Evolutionary conservation across 2,888 invertebrate genomes (phyloP).

Genomic region (Drosophila helvetica): DNA sequence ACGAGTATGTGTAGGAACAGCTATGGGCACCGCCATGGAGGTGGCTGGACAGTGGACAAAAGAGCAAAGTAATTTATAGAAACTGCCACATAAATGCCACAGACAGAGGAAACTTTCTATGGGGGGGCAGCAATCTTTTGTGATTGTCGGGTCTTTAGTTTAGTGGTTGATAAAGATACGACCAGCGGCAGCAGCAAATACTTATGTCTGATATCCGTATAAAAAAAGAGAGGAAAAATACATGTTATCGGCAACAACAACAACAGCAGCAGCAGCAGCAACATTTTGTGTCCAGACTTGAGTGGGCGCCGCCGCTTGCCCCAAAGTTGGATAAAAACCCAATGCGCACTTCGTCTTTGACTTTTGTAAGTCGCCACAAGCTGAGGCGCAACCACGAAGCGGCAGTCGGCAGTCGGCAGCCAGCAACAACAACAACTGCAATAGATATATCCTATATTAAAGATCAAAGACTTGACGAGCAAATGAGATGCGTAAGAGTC

Average conservation of each 20-base stretch:
- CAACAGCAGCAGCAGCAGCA: constrained; percentile 6
- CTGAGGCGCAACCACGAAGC: constrained; percentile 32
- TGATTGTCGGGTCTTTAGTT: constrained; percentile 35
- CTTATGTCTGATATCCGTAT: constrained; percentile 14
- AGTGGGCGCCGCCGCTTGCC: constrained; percentile 30
- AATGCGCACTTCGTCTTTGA: constrained; percentile 28
- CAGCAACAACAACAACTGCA: constrained; percentile 25
- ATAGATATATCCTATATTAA: constrained; percentile 31
- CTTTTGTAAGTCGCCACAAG: constrained; percentile 12
- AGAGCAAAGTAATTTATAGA: constrained; percentile 47
- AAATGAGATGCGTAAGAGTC: constrained; percentile 69
- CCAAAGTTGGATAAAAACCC: constrained; percentile 36
- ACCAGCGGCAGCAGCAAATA: not conserved
- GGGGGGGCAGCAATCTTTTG: constrained; percentile 29
- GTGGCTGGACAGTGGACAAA: constrained; percentile 32
- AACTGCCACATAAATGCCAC: constrained; percentile 43
- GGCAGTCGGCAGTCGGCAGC: not conserved
- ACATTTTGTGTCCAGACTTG: constrained; percentile 8
- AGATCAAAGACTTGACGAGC: constrained; percentile 18
- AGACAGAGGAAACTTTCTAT: constrained; percentile 39
- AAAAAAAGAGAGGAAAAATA: constrained; percentile 24
- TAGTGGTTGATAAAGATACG: constrained; percentile 48
- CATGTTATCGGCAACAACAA: constrained; percentile 19
- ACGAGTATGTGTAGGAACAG: constrained; percentile 20
- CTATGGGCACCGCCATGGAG: not conserved